These are phyloP conservation scores for Plagiodera versicolora DNA, from an alignment of 2,888 invertebrate species.

Conservation along the genomic window DNA sequence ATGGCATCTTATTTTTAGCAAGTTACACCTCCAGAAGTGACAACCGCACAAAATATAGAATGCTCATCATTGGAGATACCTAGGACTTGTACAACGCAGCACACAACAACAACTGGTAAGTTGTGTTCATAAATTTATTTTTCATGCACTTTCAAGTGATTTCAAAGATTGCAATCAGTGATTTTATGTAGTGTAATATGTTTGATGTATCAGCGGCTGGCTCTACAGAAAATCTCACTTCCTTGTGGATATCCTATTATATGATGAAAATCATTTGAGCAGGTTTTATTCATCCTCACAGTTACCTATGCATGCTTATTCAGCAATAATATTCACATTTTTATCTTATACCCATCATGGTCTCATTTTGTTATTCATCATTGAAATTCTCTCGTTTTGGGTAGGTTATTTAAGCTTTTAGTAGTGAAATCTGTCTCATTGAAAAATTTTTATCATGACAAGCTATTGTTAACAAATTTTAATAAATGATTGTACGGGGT, in stretches of 20 bases:
- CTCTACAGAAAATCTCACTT: constrained; percentile 17
- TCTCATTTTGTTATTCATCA: not conserved
- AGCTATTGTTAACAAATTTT: too few species aligned
- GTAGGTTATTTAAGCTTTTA: too few species aligned
- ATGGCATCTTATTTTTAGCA: constrained; percentile 22
- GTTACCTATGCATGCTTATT: too few species aligned
- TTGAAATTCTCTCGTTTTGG: too few species aligned
- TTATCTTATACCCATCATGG: not conserved
- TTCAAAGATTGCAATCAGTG: not conserved
- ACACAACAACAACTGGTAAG: constrained; percentile 34
- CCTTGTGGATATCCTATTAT: constrained; percentile 9
- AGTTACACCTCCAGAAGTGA: constrained; percentile 43
- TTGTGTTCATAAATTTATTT: too few species aligned
- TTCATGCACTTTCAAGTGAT: too few species aligned
- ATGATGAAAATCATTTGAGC: not conserved
- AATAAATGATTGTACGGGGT: too few species aligned
- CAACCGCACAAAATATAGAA: constrained; percentile 45
- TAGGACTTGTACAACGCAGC: constrained; percentile 48
- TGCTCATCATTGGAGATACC: constrained; percentile 46
- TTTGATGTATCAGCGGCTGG: not conserved
- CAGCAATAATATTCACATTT: not conserved
- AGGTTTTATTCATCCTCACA: not conserved
- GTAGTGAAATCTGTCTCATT: too few species aligned
- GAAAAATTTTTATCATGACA: too few species aligned
- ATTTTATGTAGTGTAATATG: not conserved